These are phyloP conservation scores for Sander vitreus DNA, from an alignment of 2,113 vertebrate genomes.

Conservation along the genomic window DNA sequence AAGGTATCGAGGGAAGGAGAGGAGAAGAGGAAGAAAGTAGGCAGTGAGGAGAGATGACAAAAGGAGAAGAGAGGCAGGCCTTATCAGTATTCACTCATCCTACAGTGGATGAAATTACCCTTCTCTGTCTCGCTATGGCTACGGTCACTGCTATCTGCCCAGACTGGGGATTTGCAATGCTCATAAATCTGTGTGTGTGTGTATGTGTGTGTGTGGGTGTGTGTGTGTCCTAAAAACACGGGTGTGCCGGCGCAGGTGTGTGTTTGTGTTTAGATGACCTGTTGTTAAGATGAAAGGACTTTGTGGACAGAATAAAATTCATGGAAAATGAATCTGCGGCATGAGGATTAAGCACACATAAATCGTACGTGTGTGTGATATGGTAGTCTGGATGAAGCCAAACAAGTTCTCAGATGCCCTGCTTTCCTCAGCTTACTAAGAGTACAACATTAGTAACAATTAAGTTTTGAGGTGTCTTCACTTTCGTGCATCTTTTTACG, in stretches of 20 bases:
- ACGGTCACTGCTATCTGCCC: slow-evolving; percentile 61
- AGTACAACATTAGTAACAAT: slow-evolving; percentile 51
- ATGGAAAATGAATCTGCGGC: slow-evolving; percentile 45
- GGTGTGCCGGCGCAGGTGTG: slow-evolving; percentile 26
- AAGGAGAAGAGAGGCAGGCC: slow-evolving; percentile 29
- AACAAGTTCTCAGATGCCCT: slow-evolving; percentile 7
- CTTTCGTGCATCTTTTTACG: neutral
- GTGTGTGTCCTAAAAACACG: neutral
- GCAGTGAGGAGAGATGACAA: slow-evolving; percentile 25
- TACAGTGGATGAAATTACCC: slow-evolving; percentile 74
- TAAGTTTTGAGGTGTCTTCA: neutral
- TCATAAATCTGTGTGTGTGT: slow-evolving; percentile 69
- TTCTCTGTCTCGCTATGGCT: slow-evolving; percentile 65
- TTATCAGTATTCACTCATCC: slow-evolving; percentile 73
- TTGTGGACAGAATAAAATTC: slow-evolving; percentile 46
- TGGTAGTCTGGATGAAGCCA: neutral
- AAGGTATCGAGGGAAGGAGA: slow-evolving; percentile 29
- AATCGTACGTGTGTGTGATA: slow-evolving; percentile 1
- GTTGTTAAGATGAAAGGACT: slow-evolving; percentile 61
- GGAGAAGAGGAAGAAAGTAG: neutral
- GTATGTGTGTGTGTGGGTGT: slow-evolving; percentile 13
- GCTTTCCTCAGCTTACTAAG: neutral
- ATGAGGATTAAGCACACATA: slow-evolving; percentile 28
- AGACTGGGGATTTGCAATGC: slow-evolving; percentile 57
- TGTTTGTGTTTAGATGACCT: slow-evolving; percentile 51